phyloP scores from a whole-genome alignment of 2,888 invertebrate species.

The Parnassius orleans region DNA sequence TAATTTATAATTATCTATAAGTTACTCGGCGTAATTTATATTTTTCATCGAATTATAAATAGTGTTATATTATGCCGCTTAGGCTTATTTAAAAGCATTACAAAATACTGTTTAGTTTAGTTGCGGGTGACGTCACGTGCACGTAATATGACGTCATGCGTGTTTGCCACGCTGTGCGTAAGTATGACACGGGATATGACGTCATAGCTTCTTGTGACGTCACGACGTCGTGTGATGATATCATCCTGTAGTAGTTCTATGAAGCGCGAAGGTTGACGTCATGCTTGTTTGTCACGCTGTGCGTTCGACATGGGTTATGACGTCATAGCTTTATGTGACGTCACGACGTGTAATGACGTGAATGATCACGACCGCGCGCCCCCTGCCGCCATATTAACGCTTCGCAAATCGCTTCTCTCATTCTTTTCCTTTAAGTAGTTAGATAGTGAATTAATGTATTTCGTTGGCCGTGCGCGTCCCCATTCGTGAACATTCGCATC shows the following conservation, averaged over 20 bases:
- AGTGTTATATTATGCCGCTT: too few relatives aligned
- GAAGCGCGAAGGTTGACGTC: neutral
- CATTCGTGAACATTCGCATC: neutral
- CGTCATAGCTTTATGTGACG: neutral
- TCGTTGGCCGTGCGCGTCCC: conserved; percentile 21
- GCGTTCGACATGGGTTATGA: neutral
- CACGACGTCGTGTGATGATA: neutral
- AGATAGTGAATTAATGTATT: conserved; percentile 63
- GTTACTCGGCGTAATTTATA: conserved; percentile 17
- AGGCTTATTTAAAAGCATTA: neutral
- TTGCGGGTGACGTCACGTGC: too few relatives aligned
- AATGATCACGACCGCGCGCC: neutral
- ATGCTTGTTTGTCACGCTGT: neutral
- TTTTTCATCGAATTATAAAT: too few relatives aligned
- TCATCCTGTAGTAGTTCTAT: too few relatives aligned
- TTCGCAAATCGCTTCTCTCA: conserved; percentile 52
- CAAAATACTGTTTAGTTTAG: neutral
- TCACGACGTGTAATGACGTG: conserved; percentile 1
- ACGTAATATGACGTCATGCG: too few relatives aligned
- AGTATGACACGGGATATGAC: too few relatives aligned
- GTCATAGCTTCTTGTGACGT: neutral
- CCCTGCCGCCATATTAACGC: conserved; percentile 36
- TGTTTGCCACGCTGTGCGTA: too few relatives aligned
- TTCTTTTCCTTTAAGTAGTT: conserved; percentile 58
- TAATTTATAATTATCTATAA: conserved; percentile 23